These are phyloP conservation scores for Gobionotothen gibberifrons DNA, from an alignment of 2,797 vertebrate genomes.

Conservation along the genomic window DNA sequence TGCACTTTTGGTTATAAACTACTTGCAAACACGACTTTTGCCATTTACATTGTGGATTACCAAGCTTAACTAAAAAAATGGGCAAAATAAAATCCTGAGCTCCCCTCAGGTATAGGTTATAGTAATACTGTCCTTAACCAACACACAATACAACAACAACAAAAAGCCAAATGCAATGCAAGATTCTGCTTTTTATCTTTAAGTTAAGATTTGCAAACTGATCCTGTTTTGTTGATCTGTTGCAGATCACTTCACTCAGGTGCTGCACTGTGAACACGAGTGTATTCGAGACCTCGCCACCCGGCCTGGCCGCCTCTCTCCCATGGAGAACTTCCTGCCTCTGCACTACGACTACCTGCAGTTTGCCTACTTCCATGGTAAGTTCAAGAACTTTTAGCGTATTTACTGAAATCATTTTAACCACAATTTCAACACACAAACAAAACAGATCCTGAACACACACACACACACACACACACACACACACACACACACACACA, in stretches of 20 bases:
- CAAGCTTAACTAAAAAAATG: no score
- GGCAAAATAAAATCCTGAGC: background rate
- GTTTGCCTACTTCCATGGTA: slow-evolving; percentile 95
- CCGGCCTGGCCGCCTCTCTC: slow-evolving; percentile 92
- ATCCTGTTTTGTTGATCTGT: slow-evolving; percentile 21
- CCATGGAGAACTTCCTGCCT: slow-evolving; percentile 96
- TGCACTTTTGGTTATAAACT: no score
- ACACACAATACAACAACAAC: background rate
- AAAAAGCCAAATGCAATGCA: background rate
- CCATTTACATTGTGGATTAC: no score
- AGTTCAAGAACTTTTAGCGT: background rate
- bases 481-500: no score
- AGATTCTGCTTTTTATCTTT: background rate
- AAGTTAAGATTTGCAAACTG: background rate
- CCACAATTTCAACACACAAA: background rate
- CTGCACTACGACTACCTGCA: slow-evolving; percentile 97
- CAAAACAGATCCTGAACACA: background rate
- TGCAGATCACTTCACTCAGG: slow-evolving; percentile 95
- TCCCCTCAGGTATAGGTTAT: background rate
- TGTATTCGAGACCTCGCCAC: slow-evolving; percentile 95
- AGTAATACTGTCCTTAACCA: background rate
- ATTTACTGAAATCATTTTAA: background rate
- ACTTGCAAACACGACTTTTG: no score
- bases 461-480: slow-evolving; percentile 14
- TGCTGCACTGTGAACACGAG: slow-evolving; percentile 93